phyloP scores from a whole-genome alignment of 2,797 vertebrate species.

The Enteromius viviparus region DNA sequence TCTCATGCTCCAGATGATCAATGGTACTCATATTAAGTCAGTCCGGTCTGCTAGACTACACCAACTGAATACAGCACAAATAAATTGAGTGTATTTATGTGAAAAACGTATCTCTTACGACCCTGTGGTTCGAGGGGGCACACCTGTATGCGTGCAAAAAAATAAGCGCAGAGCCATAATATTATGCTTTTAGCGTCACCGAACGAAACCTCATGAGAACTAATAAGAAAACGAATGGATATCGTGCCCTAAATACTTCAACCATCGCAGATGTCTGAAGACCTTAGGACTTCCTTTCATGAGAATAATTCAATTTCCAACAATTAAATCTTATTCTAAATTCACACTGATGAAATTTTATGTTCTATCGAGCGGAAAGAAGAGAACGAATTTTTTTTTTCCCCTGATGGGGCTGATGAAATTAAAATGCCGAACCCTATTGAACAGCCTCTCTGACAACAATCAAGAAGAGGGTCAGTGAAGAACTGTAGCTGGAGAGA shows the following conservation, averaged over 20 bases:
- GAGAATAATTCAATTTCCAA: constrained; percentile 67
- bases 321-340: constrained; percentile 69
- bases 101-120: neutral
- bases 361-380: constrained; percentile 54
- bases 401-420: constrained; percentile 63
- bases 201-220: constrained; percentile 26
- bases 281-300: constrained; percentile 43
- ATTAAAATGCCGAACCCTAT: constrained; percentile 69
- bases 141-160: constrained; percentile 13
- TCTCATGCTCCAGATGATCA: constrained; percentile 49
- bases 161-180: neutral
- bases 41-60: constrained; percentile 37
- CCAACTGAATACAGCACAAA: neutral
- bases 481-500: constrained; percentile 60
- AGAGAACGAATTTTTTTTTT: constrained; percentile 15
- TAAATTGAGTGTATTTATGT: neutral
- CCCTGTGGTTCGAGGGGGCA: neutral
- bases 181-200: constrained; percentile 23
- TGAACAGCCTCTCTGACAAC: constrained; percentile 70
- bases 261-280: constrained; percentile 19
- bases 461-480: constrained; percentile 72
- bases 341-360: constrained; percentile 60
- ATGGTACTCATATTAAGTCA: constrained; percentile 31
- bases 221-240: constrained; percentile 32
- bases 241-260: constrained; percentile 22